These are phyloP conservation scores for Crotalus horridus DNA, from an alignment of 2,113 vertebrate genomes.

Conservation along the genomic window DNA sequence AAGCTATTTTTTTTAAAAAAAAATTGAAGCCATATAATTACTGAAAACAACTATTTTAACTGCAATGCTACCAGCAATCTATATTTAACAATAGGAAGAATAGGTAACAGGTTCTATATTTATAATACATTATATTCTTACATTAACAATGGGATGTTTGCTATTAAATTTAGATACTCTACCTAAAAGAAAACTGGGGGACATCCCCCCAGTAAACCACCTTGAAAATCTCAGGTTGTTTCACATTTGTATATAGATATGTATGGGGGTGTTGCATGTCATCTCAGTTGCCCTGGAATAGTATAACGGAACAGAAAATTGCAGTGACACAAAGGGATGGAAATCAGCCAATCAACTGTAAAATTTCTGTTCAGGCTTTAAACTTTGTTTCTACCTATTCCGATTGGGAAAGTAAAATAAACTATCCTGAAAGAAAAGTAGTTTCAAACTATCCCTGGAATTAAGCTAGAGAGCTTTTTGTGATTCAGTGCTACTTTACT, in stretches of 20 bases:
- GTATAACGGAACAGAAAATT: background rate
- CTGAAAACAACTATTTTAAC: background rate
- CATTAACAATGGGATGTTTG: background rate
- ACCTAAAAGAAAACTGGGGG: background rate
- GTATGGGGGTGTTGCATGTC: background rate
- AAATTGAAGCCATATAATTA: background rate
- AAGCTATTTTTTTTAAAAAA: background rate
- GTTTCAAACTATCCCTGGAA: background rate
- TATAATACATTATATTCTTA: background rate
- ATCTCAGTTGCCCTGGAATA: background rate
- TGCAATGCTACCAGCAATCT: background rate
- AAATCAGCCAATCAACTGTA: background rate
- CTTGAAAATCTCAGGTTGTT: background rate
- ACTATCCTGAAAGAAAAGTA: background rate
- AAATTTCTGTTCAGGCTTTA: background rate
- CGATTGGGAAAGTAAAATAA: background rate
- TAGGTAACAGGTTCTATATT: background rate
- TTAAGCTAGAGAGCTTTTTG: background rate
- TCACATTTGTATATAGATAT: background rate
- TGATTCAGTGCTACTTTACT: background rate
- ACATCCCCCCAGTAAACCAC: background rate
- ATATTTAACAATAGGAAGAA: background rate
- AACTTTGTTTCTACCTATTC: background rate
- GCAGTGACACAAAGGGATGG: background rate
- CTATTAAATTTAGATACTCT: background rate